phyloP scores from a whole-genome alignment of 2,797 vertebrate genomes.

The Gephyroberyx darwinii region DNA sequence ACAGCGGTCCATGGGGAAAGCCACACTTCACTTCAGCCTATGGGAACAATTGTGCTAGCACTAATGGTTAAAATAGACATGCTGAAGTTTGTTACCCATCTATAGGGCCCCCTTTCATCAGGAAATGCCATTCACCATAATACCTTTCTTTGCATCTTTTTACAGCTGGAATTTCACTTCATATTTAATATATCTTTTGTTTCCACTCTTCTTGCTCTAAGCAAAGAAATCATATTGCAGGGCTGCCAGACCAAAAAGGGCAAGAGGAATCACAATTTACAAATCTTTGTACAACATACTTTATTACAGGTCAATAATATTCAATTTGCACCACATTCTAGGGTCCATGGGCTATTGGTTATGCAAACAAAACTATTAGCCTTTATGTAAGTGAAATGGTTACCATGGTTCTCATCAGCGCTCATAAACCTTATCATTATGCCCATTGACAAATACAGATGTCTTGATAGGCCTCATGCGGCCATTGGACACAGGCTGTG shows the following conservation, averaged over 20 bases:
- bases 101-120: too few relatives aligned
- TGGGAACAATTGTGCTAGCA: too few relatives aligned
- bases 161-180: too few relatives aligned
- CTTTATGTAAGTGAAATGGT: not conserved
- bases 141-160: too few relatives aligned
- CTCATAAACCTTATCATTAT: constrained; percentile 11
- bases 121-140: too few relatives aligned
- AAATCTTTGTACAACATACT: constrained; percentile 23
- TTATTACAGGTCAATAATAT: constrained; percentile 28
- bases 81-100: too few relatives aligned
- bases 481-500: not conserved
- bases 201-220: too few relatives aligned
- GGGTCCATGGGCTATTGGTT: not conserved
- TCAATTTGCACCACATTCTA: not conserved
- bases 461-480: not conserved
- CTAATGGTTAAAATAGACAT: too few relatives aligned
- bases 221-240: not conserved
- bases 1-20: too few relatives aligned
- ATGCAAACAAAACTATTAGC: not conserved
- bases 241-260: not conserved
- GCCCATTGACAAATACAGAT: constrained; percentile 12
- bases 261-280: not conserved
- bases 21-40: too few relatives aligned
- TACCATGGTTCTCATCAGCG: constrained; percentile 11
- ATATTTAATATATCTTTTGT: too few relatives aligned